Evolutionary conservation across 2,888 invertebrate genomes (phyloP).

Genomic region (Acrobasis consociella): DNA sequence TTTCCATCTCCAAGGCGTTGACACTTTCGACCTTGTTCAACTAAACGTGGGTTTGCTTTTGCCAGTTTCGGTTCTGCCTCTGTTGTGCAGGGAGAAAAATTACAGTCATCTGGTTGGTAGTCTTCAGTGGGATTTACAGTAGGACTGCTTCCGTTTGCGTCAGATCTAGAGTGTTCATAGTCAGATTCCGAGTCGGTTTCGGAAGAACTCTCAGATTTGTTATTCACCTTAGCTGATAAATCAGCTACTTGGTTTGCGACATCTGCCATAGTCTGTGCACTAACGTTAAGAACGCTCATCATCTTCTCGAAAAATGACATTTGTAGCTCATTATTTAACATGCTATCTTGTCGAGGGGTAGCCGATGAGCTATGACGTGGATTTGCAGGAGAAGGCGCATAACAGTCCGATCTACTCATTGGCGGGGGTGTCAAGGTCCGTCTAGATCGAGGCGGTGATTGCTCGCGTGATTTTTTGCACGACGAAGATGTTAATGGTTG

Average conservation of each 20-base stretch:
- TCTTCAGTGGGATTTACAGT: no score
- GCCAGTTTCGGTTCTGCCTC: neutral
- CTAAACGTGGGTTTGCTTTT: neutral
- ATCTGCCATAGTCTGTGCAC: neutral
- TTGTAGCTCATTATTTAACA: neutral
- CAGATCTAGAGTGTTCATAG: neutral
- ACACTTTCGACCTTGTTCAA: conserved; percentile 4
- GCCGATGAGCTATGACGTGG: neutral
- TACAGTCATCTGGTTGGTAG: neutral
- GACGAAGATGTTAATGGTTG: neutral
- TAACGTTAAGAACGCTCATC: neutral
- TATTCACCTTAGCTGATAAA: neutral
- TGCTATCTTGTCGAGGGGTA: neutral
- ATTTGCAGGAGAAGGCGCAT: no score
- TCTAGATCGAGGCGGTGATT: neutral
- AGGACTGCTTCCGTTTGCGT: no score
- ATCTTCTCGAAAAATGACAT: neutral
- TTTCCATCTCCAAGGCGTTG: neutral
- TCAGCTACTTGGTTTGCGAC: neutral
- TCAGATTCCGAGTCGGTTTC: neutral
- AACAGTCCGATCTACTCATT: neutral
- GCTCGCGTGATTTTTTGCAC: neutral
- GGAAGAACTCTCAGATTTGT: neutral
- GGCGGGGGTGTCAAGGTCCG: neutral
- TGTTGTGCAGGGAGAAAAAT: neutral